Percentiles rank a stretch among this genome's conserved stretches.
These are phyloP conservation scores for Chymomyza amoena DNA, from an alignment of 2,888 invertebrate genomes.

Conservation along the genomic window DNA sequence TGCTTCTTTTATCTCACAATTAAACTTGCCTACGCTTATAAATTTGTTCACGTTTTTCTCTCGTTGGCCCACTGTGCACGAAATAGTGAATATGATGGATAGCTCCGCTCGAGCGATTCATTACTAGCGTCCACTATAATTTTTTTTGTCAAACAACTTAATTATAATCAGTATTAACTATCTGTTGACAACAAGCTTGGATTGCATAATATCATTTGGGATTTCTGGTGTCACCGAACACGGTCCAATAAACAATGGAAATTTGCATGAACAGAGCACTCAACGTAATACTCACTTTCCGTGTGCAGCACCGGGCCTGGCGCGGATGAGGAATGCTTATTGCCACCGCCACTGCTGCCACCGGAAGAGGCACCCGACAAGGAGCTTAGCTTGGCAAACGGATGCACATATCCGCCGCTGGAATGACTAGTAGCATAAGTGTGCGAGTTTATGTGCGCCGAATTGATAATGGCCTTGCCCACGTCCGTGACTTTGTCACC, in stretches of 20 bases:
- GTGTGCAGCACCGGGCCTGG: constrained; percentile 70
- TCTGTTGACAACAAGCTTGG: not conserved
- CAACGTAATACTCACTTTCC: constrained; percentile 74
- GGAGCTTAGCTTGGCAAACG: constrained; percentile 74
- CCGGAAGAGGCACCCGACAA: constrained; percentile 75
- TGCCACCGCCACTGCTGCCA: constrained; percentile 64
- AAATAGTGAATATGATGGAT: not conserved
- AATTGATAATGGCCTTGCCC: constrained; percentile 88
- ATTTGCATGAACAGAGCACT: constrained; percentile 9
- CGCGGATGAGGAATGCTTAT: constrained; percentile 45
- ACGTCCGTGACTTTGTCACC: constrained; percentile 89
- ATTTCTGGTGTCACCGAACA: constrained; percentile 24
- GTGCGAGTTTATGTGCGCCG: constrained; percentile 83
- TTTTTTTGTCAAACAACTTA: constrained; percentile 26
- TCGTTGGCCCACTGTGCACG: not conserved
- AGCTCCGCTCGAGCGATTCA: not conserved
- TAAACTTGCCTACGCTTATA: too few relatives aligned
- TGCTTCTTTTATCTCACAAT: too few relatives aligned
- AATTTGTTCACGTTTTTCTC: not conserved
- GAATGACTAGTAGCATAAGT: constrained; percentile 63
- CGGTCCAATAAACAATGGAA: not conserved
- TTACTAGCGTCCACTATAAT: constrained; percentile 6
- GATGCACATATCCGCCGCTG: constrained; percentile 59
- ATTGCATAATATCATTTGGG: constrained; percentile 48
- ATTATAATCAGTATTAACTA: constrained; percentile 37